A percentile compares a stretch with the other conserved stretches of the same genome.
These are phyloP conservation scores for Sinodicranocentrus sp. DNA, from an alignment of 2,888 invertebrate species.

Conservation along the genomic window DNA sequence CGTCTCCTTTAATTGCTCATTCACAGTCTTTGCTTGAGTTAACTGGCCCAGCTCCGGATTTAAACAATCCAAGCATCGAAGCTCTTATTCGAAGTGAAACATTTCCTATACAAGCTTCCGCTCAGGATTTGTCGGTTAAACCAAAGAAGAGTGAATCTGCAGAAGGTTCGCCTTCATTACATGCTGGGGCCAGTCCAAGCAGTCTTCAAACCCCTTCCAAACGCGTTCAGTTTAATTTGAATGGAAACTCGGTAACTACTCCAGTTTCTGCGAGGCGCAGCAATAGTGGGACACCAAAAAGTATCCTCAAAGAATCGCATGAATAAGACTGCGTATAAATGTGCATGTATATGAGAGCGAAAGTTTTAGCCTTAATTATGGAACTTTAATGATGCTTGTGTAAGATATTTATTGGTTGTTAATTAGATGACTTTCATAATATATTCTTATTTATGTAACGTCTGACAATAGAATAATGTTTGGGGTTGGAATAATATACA, in stretches of 20 bases:
- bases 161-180: not conserved
- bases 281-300: conserved; percentile 70
- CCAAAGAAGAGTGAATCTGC: not conserved
- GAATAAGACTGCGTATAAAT: no score
- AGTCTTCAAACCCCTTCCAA: conserved; percentile 71
- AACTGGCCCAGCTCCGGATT: conserved; percentile 56
- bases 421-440: no score
- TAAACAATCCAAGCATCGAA: conserved; percentile 68
- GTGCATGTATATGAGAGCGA: no score
- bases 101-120: conserved; percentile 33
- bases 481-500: no score
- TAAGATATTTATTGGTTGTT: no score
- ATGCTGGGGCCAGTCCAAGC: not conserved
- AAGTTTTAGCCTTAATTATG: no score
- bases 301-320: conserved; percentile 69
- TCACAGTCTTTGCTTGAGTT: conserved; percentile 5
- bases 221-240: conserved; percentile 73
- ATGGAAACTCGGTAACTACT: conserved; percentile 69
- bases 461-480: no score
- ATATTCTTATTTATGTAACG: no score
- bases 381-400: no score
- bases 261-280: conserved; percentile 19
- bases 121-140: not conserved
- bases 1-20: not conserved
- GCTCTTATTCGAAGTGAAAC: conserved; percentile 65